A percentile compares a stretch with the other conserved stretches of the same genome.
Evolutionary conservation across 2,888 invertebrate genomes (phyloP).

Genomic region (Parochlus steinenii): DNA sequence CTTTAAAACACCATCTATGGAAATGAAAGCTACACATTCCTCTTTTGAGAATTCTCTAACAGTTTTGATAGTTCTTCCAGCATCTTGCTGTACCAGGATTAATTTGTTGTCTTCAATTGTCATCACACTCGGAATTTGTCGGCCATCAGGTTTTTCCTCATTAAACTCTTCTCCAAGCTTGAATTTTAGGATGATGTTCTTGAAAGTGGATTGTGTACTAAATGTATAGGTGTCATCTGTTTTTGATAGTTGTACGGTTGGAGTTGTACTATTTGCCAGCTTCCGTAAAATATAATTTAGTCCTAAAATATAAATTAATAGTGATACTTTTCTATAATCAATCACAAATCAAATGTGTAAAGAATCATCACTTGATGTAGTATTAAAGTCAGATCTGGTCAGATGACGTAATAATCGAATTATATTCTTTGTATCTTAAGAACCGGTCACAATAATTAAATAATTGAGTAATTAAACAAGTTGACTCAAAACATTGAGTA

Average conservation of each 20-base stretch:
- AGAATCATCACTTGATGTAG: no score
- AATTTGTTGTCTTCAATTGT: constrained; percentile 57
- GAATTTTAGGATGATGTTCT: constrained; percentile 60
- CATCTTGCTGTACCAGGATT: constrained; percentile 54
- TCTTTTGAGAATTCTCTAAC: no score
- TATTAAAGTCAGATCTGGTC: no score
- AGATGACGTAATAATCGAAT: not conserved
- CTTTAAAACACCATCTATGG: no score
- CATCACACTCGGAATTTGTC: constrained; percentile 39
- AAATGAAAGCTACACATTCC: no score
- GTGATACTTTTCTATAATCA: not conserved
- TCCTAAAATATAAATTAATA: not conserved
- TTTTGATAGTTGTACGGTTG: not conserved
- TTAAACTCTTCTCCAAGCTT: constrained; percentile 65
- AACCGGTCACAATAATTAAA: not conserved
- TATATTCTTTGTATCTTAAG: not conserved
- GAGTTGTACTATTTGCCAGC: not conserved
- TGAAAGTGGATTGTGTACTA: constrained; percentile 40
- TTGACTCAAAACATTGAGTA: no score
- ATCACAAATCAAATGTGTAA: no score
- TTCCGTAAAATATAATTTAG: not conserved
- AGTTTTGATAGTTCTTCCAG: constrained; percentile 40
- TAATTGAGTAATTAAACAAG: no score
- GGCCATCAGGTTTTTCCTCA: constrained; percentile 67
- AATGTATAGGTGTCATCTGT: not conserved